Evolutionary conservation across 2,888 invertebrate genomes (phyloP), one percentile per base, ranked within the genome.

Genomic region (Vesta saturnalis): DNA sequence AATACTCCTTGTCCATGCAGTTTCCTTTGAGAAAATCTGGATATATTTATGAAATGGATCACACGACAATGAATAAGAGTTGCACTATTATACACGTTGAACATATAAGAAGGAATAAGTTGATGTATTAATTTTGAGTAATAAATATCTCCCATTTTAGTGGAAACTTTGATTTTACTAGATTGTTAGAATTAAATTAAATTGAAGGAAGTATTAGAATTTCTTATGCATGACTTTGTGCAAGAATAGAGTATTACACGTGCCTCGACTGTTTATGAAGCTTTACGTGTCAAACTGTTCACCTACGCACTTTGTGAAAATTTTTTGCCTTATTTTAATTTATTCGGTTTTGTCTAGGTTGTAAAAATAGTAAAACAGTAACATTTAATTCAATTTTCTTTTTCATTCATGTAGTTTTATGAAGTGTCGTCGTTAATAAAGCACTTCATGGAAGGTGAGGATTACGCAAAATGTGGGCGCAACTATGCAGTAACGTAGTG

Each of bases 391-490:
- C 15, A 58, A 19, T 22, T 58, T 60, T 65, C 54, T 21, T 43
- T 54, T 54, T 19, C 49, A 54, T 60, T 65, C 60, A 43, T 47
- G 55, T 46, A 16, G 18, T 35, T n/a, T n/a, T n/a, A 66, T 61
- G 21, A 46, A 35, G 47, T 52, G 56, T 57, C 23, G 58, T 56
- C 55, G 58, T 54, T 60, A 73, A 73, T 66, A 60, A 69, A 71
- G 69, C 64, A 67, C 46, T 68, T 60, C 67, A 59, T 60, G 69
- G 60, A 71, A 71, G 39, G 46, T 57, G 22, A 43, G 60, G 62
- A 69, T 70, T 67, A 67, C 56, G 62, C 56, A 62, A 67, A 64
- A 72, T 73, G 74, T 68, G 73, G 71, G 63, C 63, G 71, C 67
- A 74, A 74, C 59, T 71, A 54, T 67, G 47, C 63, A n/a, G 66